Percentiles rank a stretch among this genome's conserved stretches.
Conservation (phyloP, 2,888 invertebrate genomes). For the Diabrotica balteata region DNA sequence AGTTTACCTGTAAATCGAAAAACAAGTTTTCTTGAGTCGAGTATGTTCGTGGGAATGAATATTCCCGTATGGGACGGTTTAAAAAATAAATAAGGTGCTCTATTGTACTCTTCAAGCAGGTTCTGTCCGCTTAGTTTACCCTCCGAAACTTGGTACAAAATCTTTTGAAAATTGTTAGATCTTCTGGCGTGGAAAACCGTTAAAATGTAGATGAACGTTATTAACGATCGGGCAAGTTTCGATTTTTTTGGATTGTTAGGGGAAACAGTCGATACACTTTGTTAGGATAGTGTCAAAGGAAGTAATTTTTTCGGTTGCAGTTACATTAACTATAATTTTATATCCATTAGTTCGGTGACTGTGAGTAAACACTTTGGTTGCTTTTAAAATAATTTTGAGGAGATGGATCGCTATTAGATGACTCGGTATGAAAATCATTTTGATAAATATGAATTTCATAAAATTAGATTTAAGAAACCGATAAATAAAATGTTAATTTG, state of each 20-base stretch:
- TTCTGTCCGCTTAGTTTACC: conserved; percentile 40
- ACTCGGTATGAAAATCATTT: not conserved
- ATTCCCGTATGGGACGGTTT: conserved; percentile 49
- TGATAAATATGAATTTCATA: too few relatives aligned
- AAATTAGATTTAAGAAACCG: too few relatives aligned
- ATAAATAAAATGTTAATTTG: too few relatives aligned
- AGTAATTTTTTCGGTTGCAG: not conserved
- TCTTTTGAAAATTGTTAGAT: conserved; percentile 39
- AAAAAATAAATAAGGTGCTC: conserved; percentile 49
- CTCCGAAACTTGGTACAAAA: conserved; percentile 37
- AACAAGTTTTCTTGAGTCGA: conserved; percentile 46
- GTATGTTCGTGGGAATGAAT: conserved; percentile 46
- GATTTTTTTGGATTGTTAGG: conserved; percentile 37
- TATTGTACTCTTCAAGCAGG: conserved; percentile 41
- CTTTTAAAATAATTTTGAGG: too few relatives aligned
- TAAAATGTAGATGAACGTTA: conserved; percentile 43
- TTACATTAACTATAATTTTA: conserved; percentile 18
- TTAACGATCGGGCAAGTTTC: conserved; percentile 38
- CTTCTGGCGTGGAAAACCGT: conserved; percentile 41
- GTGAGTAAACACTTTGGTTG: too few relatives aligned
- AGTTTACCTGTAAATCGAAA: conserved; percentile 52
- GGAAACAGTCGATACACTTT: conserved; percentile 20
- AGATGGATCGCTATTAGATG: not conserved
- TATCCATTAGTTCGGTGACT: conserved; percentile 11
- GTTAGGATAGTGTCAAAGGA: conserved; percentile 16